Percentiles rank a stretch among this genome's conserved stretches.
Evolutionary conservation across 2,113 vertebrate species (phyloP).

Genomic region (Patagioenas fasciata): DNA sequence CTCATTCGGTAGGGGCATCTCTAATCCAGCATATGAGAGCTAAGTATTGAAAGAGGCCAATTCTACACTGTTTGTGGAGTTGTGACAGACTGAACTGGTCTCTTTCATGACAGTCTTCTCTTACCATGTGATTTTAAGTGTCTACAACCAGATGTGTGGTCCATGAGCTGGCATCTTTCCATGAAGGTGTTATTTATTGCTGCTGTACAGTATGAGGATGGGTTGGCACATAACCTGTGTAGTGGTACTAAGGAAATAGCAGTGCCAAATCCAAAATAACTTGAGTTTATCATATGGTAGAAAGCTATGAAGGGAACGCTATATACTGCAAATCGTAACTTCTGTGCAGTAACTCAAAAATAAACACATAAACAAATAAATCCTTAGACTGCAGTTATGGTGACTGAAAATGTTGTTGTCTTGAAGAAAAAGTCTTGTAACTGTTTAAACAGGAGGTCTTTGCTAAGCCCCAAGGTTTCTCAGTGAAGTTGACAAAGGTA

Average conservation of each 20-base stretch:
- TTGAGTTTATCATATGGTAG: background rate
- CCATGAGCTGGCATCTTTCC: background rate
- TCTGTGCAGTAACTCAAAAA: background rate
- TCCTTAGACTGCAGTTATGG: background rate
- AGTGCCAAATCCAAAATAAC: background rate
- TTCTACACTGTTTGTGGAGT: background rate
- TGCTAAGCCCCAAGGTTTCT: background rate
- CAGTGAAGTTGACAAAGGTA: background rate
- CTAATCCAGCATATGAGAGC: background rate
- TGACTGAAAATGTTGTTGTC: background rate
- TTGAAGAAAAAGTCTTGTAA: background rate
- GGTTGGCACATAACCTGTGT: background rate
- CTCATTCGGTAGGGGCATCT: background rate
- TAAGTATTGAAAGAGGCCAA: background rate
- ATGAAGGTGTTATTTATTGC: background rate
- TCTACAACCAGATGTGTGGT: background rate
- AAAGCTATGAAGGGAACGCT: background rate
- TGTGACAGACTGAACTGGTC: background rate
- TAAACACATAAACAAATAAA: background rate
- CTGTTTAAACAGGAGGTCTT: background rate
- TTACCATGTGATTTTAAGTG: background rate
- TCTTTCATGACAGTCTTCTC: background rate
- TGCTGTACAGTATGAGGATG: background rate
- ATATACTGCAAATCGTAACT: background rate
- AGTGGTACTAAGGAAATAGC: background rate